phyloP scores from a whole-genome alignment of 2,888 invertebrate species.

The Ceriagrion tenellum region DNA sequence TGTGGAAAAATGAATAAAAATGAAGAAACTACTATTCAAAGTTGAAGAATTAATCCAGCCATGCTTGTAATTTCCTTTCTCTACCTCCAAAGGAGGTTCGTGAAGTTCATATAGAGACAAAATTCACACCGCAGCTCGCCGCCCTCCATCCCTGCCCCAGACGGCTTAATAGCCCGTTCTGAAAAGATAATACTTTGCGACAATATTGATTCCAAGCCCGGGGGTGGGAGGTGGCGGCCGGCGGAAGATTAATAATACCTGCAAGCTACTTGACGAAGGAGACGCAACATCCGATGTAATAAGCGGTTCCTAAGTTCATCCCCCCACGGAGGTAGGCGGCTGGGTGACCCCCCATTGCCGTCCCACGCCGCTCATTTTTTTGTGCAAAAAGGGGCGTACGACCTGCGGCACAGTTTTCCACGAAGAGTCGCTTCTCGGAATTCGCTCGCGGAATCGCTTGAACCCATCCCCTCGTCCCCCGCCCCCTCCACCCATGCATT shows the following conservation, averaged over 20 bases:
- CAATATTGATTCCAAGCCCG: neutral
- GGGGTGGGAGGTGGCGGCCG: neutral
- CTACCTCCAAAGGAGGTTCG: neutral
- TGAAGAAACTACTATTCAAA: no score
- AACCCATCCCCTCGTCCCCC: neutral
- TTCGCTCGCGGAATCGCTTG: neutral
- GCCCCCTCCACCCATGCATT: neutral
- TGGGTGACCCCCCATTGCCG: no score
- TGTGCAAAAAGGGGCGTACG: neutral
- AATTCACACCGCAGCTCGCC: neutral
- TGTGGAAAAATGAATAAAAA: no score
- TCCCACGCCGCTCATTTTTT: neutral
- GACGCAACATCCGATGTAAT: neutral
- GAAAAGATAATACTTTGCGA: neutral
- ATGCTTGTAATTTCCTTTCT: neutral
- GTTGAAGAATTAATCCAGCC: neutral
- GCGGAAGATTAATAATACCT: neutral
- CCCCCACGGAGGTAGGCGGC: neutral
- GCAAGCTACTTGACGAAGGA: neutral
- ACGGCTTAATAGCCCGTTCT: neutral
- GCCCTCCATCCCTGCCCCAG: no score
- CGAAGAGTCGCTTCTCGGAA: conserved; percentile 53
- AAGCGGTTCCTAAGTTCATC: neutral
- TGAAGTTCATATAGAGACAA: neutral
- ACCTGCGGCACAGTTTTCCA: conserved; percentile 55